Evolutionary conservation across 2,113 vertebrate species (phyloP), one percentile per base, ranked within the genome.

Genomic region (Psephotus haematonotus): DNA sequence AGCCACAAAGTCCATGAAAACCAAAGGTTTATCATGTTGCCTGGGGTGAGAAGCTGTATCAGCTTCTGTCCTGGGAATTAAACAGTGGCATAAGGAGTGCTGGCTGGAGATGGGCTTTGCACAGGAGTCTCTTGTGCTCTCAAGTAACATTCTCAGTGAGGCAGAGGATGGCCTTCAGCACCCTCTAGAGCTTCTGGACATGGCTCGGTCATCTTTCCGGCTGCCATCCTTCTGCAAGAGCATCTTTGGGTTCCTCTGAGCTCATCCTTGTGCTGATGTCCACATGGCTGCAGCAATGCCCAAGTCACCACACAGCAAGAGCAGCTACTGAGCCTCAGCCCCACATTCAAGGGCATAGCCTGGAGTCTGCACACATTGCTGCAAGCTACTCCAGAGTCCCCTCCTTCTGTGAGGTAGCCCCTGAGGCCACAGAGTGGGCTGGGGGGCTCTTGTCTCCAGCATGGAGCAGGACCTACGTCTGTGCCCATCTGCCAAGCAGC

Each of bases 271-370:
- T 3, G 13, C 43, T 0, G 0, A 17, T 10, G 5, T 43, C 37
- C 18, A 27, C 28, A 13, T 19, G 25, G 24, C 20, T 10, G 31
- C 44, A 28, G 44, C 0, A 1, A 13, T 50, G 47, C 14, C n/a
- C 0, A 0, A 44, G 59, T 10, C 41, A 22, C 71, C n/a, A 1
- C 1, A 7, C 19, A 13, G 35, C 1, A 1, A 22, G 28, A 64
- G 69, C 50, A 67, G 31, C 17, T 60, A 12, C 55, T 6, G 49
- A 60, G 29, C 74, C 67, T 33, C 57, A 64, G 53, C 57, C 43
- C 47, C 41, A 17, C 0, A 0, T 27, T 67, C n/a, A 2, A 0
- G 0, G 29, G 29, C 11, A 28, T 69, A 70, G 53, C 59, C 27
- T 25, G 27, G n/a, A 59, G 23, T 2, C 31, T 50, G 39, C 23